These are phyloP conservation scores for Gryon sp. DNA, from an alignment of 1,140 invertebrate species.

Conservation along the genomic window DNA sequence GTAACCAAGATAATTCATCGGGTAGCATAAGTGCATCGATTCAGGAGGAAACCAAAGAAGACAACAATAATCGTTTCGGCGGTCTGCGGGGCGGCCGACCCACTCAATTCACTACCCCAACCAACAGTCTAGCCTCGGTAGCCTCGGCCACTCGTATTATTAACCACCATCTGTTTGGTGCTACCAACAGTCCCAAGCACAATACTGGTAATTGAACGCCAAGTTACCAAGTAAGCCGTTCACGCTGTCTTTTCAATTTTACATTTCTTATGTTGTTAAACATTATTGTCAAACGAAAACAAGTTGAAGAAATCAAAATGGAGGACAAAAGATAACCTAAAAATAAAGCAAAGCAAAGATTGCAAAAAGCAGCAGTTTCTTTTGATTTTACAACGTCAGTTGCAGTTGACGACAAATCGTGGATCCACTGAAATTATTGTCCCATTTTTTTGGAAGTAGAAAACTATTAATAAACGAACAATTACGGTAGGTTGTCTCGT, in stretches of 20 bases:
- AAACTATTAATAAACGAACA: not conserved
- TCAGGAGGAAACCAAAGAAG: slow-evolving; percentile 65
- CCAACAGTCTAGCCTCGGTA: slow-evolving; percentile 85
- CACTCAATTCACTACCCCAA: slow-evolving; percentile 81
- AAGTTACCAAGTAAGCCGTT: slow-evolving; percentile 69
- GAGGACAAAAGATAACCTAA: too few species aligned
- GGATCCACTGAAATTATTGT: slow-evolving; percentile 36
- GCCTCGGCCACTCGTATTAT: slow-evolving; percentile 86
- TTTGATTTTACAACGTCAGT: slow-evolving; percentile 34
- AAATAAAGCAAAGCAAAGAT: slow-evolving; percentile 65
- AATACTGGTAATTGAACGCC: slow-evolving; percentile 66
- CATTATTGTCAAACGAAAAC: slow-evolving; percentile 9
- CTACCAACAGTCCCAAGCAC: slow-evolving; percentile 78
- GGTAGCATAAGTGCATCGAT: slow-evolving; percentile 63
- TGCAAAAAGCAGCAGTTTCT: slow-evolving; percentile 25
- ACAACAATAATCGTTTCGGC: slow-evolving; percentile 71
- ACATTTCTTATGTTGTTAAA: slow-evolving; percentile 47
- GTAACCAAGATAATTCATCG: slow-evolving; percentile 66
- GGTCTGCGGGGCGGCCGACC: slow-evolving; percentile 69
- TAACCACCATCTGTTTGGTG: slow-evolving; percentile 87
- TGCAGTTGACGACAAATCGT: slow-evolving; percentile 13
- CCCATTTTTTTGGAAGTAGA: slow-evolving; percentile 2
- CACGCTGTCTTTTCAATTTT: slow-evolving; percentile 65
- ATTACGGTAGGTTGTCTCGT: slow-evolving; percentile 15
- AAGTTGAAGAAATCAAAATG: too few species aligned